Evolutionary conservation across 2,888 invertebrate genomes (phyloP), one percentile per base, ranked within the genome.

Genomic region (Blera fallax): DNA sequence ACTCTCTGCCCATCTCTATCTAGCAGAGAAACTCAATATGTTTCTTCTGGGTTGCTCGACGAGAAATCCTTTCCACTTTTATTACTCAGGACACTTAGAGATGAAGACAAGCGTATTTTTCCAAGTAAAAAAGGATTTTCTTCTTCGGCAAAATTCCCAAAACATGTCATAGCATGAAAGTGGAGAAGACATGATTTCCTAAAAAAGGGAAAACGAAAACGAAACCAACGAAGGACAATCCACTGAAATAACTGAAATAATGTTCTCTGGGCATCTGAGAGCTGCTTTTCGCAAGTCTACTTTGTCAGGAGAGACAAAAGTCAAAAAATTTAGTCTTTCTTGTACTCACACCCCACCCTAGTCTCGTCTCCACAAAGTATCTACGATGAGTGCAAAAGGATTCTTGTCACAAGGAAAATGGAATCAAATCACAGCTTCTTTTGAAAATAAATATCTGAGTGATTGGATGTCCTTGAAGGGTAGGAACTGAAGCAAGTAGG

Each of bases 21-120:
- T 10, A 8, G 40, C 1, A 14, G 14, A 60, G 74, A 73, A 73
- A 78, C 69, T 78, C 78, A 78, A 73, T 78, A 83, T 78, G 43
- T 60, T 74, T 69, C n/a, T n/a, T n/a, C n/a, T 54, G 43, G 8
- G n/a, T 48, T 37, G 40, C 45, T 54, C 24, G 18, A 7, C 11
- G 24, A 43, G 16, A 48, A 64, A 82, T 58, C 64, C 70, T 58
- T 69, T 81, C 62, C n/a, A 29, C 27, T 37, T 43, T 45, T 72
- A 40, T 27, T 24, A 45, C 60, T 45, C 24, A n/a, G 24, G 56
- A 48, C 62, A 70, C 56, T 78, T 60, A 64, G 40, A 24, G 50
- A 43, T 37, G 32, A 58, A 56, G 62, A 78, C 60, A 34, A 37
- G 11, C 56, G 65, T 54, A 11, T 58, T 58, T 70, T 70, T n/a